Evolutionary conservation across 1,140 invertebrate genomes (phyloP).

Genomic region (Meloidogyne exigua): DNA sequence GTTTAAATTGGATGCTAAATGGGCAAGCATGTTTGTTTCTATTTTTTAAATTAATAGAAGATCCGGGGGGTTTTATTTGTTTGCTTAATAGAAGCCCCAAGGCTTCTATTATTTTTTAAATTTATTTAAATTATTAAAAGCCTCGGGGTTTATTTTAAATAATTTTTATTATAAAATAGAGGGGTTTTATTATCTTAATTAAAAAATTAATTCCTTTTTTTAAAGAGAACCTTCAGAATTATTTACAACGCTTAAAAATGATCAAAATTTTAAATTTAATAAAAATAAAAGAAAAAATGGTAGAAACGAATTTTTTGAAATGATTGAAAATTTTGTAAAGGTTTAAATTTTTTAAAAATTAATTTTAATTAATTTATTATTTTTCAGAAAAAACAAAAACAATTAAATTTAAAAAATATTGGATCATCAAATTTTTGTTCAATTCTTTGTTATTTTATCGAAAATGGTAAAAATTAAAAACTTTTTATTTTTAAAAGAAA

Average conservation of each 20-base stretch:
- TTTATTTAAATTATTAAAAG: background rate
- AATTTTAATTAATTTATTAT: too few relatives aligned
- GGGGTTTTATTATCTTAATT: background rate
- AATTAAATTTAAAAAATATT: too few relatives aligned
- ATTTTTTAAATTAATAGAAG: background rate
- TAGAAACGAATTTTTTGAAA: background rate
- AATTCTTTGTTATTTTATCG: too few relatives aligned
- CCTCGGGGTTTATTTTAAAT: background rate
- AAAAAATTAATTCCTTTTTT: background rate
- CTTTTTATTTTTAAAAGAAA: too few relatives aligned
- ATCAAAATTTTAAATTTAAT: background rate
- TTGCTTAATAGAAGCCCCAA: background rate
- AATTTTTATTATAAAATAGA: background rate
- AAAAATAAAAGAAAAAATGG: background rate
- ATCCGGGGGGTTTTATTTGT: background rate
- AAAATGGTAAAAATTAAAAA: too few relatives aligned
- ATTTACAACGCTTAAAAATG: slow-evolving; percentile 2
- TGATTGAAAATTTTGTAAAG: background rate
- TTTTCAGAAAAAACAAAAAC: background rate
- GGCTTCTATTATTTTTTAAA: background rate
- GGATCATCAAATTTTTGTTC: too few relatives aligned
- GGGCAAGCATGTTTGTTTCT: slow-evolving; percentile 9
- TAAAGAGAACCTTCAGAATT: background rate
- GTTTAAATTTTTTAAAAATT: background rate
- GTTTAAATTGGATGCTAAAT: slow-evolving; percentile 8